Base-by-base conservation (phyloP, 37 sponge, comb jelly and placozoan species). In the Oscarella lobularis region DNA sequence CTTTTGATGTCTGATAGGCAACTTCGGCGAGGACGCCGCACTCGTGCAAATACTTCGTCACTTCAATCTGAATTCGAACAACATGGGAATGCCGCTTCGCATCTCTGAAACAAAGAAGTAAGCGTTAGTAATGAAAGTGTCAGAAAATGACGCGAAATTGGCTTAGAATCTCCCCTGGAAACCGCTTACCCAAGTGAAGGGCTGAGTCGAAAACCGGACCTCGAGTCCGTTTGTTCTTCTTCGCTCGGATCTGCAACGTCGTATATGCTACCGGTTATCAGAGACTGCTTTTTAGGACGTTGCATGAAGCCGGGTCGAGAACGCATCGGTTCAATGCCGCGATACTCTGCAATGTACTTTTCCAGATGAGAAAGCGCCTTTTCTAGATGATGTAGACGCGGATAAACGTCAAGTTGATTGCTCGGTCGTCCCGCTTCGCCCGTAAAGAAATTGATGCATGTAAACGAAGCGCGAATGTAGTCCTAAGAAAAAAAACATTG, bases 381-480 rank as follows among this genome's bases (percentile, higher is more conserved):
- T 37, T 69, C 6, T 9, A 92, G 78, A 73, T 87, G 81, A 32
- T 76, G 70, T 32, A 69, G 77, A 1, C 86, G 79, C 1, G 40
- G 31, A 37, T 66, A 75, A 41, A 92, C 88, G 35, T 87, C 92
- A 27, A 39, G 35, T 0, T 84, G 76, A 40, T 80, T 82, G 4
- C 82, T 86, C 0, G 67, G 14, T 0, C 75, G 77, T 2, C 92
- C 92, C 54, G 72, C 38, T 6, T 77, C 77, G 27, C 92, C 92
- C 66, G 84, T 85, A 69, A 79, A 92, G 81, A 92, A 92, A 78
- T 87, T 92, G 83, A 87, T 92, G 55, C 92, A 87, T 0, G 92
- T 92, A 81, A 87, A 71, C 37, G 81, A 85, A 77, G 88, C 88
- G 36, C 92, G 74, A 34, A 92, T 72, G 65, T 75, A 85, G 74